A percentile compares a stretch with the other conserved stretches of the same genome.
Evolutionary conservation across 2,888 invertebrate genomes (phyloP).

Genomic region (Gerosis bhagava): DNA sequence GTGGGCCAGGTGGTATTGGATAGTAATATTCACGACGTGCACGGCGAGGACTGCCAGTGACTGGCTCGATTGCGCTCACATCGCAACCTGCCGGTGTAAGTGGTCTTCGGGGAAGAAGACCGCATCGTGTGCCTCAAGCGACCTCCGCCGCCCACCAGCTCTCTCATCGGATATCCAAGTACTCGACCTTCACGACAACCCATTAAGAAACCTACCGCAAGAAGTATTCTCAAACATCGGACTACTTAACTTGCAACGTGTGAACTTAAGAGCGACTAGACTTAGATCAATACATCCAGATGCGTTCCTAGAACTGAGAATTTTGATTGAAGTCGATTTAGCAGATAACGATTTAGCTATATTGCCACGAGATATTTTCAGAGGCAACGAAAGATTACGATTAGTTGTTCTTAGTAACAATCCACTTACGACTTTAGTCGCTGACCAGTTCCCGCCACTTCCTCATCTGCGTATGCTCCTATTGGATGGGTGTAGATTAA

Average conservation of each 20-base stretch:
- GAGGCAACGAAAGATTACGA: slow-evolving; percentile 91
- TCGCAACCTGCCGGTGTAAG: slow-evolving; percentile 93
- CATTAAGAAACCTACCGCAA: slow-evolving; percentile 87
- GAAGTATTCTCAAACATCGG: slow-evolving; percentile 91
- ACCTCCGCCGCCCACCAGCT: slow-evolving; percentile 89
- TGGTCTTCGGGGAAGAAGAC: slow-evolving; percentile 96
- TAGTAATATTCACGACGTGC: slow-evolving; percentile 75
- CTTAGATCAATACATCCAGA: slow-evolving; percentile 90
- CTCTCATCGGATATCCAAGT: slow-evolving; percentile 83
- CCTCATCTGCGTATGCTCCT: slow-evolving; percentile 91
- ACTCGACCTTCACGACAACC: slow-evolving; percentile 92
- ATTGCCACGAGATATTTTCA: slow-evolving; percentile 90
- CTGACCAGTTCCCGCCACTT: slow-evolving; percentile 91
- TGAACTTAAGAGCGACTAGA: slow-evolving; percentile 90
- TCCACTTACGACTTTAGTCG: slow-evolving; percentile 87
- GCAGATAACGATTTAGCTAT: slow-evolving; percentile 90
- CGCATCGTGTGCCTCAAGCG: slow-evolving; percentile 91
- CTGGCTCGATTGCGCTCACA: slow-evolving; percentile 94
- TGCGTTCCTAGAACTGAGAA: slow-evolving; percentile 93
- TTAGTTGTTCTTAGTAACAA: slow-evolving; percentile 92
- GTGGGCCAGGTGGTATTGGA: slow-evolving; percentile 80
- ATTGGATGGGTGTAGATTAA: slow-evolving; percentile 90
- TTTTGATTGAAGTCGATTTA: slow-evolving; percentile 93
- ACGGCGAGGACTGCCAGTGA: slow-evolving; percentile 83
- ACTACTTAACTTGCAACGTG: slow-evolving; percentile 91